Conservation (phyloP, 2,888 invertebrate species). For the Apotomis betuletana region DNA sequence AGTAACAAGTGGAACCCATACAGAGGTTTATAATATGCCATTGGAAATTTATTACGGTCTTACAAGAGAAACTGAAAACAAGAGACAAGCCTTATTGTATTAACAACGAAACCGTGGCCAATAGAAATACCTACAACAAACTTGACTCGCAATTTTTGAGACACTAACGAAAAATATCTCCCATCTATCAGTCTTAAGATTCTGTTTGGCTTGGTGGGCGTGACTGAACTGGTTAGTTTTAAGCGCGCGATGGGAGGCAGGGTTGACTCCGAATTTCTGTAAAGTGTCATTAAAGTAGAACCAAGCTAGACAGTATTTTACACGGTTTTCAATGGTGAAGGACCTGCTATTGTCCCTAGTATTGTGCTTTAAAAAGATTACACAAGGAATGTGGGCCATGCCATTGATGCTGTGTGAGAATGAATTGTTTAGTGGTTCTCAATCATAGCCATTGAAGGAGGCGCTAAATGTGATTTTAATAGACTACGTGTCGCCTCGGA, state of each 20-base stretch:
- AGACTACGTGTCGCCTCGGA: slow-evolving; percentile 78
- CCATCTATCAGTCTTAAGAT: slow-evolving; percentile 41
- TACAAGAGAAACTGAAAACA: slow-evolving; percentile 60
- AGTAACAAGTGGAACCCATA: slow-evolving; percentile 59
- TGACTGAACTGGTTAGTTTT: slow-evolving; percentile 42
- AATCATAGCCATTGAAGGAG: slow-evolving; percentile 79
- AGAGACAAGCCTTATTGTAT: slow-evolving; percentile 60
- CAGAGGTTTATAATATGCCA: slow-evolving; percentile 54
- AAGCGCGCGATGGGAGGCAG: slow-evolving; percentile 71
- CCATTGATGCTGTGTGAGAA: slow-evolving; percentile 72
- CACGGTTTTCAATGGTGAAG: slow-evolving; percentile 68
- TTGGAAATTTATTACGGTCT: slow-evolving; percentile 74
- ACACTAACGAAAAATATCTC: slow-evolving; percentile 32
- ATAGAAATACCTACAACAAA: slow-evolving; percentile 69
- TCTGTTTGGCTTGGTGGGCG: slow-evolving; percentile 33
- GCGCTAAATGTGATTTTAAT: slow-evolving; percentile 81
- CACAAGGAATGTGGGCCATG: slow-evolving; percentile 75
- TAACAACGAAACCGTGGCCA: slow-evolving; percentile 66
- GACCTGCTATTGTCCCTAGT: slow-evolving; percentile 65
- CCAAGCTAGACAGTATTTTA: slow-evolving; percentile 66
- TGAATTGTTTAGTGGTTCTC: slow-evolving; percentile 79
- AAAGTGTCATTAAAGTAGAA: slow-evolving; percentile 78
- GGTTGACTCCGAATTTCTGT: slow-evolving; percentile 68
- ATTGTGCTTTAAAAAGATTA: slow-evolving; percentile 78
- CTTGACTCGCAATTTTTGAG: slow-evolving; percentile 38